A percentile compares a stretch with the other conserved stretches of the same genome.
These are phyloP conservation scores for Etheostoma cragini DNA, from an alignment of 2,113 vertebrate genomes.

Conservation along the genomic window DNA sequence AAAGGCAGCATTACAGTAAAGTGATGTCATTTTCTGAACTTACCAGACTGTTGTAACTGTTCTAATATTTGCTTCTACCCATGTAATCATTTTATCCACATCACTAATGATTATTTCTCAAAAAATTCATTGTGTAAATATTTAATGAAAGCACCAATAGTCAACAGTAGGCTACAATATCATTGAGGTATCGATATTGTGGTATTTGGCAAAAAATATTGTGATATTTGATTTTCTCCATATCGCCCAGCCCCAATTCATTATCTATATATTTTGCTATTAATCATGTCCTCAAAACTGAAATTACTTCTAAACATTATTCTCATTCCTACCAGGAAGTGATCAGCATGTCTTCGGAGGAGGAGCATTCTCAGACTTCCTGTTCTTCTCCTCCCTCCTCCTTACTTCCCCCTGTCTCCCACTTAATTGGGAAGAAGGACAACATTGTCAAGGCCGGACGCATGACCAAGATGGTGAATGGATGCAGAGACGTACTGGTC, in stretches of 20 bases:
- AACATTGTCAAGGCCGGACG: constrained; percentile 85
- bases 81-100: too few species aligned
- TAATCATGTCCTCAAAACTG: neutral
- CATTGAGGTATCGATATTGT: too few species aligned
- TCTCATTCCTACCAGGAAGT: constrained; percentile 30
- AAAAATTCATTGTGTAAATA: too few species aligned
- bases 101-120: too few species aligned
- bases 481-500: constrained; percentile 89
- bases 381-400: constrained; percentile 24
- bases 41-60: too few species aligned
- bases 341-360: constrained; percentile 65
- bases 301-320: neutral
- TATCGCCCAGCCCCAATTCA: neutral
- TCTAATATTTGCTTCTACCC: too few species aligned
- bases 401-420: constrained; percentile 36
- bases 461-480: constrained; percentile 84
- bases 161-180: too few species aligned
- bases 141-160: too few species aligned
- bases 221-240: too few species aligned
- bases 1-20: too few species aligned
- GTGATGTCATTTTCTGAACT: too few species aligned
- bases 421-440: constrained; percentile 86
- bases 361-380: constrained; percentile 44
- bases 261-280: neutral
- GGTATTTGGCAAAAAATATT: too few species aligned